Base-by-base conservation (phyloP, 2,797 vertebrate genomes). In the Cuculus canorus region DNA sequence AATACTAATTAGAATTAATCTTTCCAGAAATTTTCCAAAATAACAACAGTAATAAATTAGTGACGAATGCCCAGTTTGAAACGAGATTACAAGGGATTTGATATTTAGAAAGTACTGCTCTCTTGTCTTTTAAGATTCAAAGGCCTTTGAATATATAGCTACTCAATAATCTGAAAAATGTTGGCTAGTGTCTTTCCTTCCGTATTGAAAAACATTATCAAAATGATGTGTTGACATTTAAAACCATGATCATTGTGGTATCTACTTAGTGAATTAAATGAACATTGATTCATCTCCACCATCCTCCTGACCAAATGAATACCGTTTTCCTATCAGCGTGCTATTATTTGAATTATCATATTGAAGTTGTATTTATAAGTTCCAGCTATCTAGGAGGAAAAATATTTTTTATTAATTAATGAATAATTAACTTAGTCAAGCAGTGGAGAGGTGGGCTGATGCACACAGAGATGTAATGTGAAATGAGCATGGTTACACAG, bases 21-120 rank as follows among this genome's bases (percentile, higher is more conserved):
- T 82, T 94, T 94, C 72, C 71, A 80, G 52, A 81, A 90, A 93
- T 35, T 53, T 73, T 90, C 64, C 45, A 71, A 92, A 95, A 88
- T 88, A 92, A 91, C 43, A 87, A 45, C 57, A 61, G 50, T 22
- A 52, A 73, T 96, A 64, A 96, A 88, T 92, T 83, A 70, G 41
- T 95, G 77, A 79, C 9, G 53, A 95, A 33, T 75, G 78, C 71
- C 75, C 37, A 63, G 33, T 70, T 92, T 82, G 84, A 94, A 96
- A 85, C 65, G 39, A n/a, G 21, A 3, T 90, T 93, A 37, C 8
- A 53, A 56, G 32, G 14, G n/a, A 56, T 28, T 76, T 84, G 50
- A 12, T 93, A n/a, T 59, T 92, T 94, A 70, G 68, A 70, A 82
- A 72, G 60, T 41, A 52, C 22, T 39, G 25, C n/a, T 7, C n/a